phyloP scores from a whole-genome alignment of 2,797 vertebrate genomes.

The Carduelis carduelis region DNA sequence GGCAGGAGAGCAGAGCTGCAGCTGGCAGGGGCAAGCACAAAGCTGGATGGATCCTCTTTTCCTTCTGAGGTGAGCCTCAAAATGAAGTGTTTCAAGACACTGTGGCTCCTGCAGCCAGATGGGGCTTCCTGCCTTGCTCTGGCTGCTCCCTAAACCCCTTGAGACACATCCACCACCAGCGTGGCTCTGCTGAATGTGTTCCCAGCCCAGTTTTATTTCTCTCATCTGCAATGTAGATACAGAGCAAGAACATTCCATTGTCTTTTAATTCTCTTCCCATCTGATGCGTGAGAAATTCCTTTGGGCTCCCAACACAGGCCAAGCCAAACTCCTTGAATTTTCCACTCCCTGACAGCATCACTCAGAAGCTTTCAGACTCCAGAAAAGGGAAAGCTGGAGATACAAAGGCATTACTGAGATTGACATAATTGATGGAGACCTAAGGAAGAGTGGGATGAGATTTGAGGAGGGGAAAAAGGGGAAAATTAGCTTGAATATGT shows the following conservation, averaged over 20 bases:
- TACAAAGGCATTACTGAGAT: background rate
- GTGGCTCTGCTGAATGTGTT: background rate
- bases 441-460: background rate
- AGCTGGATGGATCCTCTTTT: background rate
- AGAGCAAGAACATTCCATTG: background rate
- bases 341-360: background rate
- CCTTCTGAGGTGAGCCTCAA: background rate
- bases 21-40: background rate
- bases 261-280: background rate
- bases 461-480: background rate
- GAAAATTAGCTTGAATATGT: background rate
- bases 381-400: background rate
- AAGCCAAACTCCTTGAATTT: background rate
- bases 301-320: background rate
- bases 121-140: background rate
- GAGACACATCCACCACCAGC: background rate
- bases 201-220: background rate
- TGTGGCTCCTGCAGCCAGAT: fast-evolving
- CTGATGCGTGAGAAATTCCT: background rate
- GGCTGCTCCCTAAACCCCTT: background rate
- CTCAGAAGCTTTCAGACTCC: background rate
- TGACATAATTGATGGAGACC: background rate
- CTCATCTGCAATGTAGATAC: background rate
- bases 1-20: background rate
- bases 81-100: background rate